phyloP scores from a whole-genome alignment of 2,888 invertebrate genomes.

The Philaethria dido region DNA sequence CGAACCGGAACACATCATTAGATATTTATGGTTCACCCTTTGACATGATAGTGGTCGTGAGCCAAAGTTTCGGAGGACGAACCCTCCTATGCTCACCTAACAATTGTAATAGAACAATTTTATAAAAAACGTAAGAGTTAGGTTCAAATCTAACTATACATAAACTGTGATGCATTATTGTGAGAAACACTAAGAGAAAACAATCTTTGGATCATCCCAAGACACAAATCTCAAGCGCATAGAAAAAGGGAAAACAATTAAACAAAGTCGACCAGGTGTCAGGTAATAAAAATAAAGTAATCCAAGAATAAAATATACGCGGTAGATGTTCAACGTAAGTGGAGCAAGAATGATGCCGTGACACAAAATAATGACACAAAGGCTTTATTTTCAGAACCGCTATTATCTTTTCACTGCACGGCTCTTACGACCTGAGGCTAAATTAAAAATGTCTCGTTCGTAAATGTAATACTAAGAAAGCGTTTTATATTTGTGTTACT shows the following conservation, averaged over 20 bases:
- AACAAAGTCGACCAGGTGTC: background rate
- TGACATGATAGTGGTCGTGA: no score
- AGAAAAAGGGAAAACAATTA: background rate
- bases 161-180: no score
- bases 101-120: no score
- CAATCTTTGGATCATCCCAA: no score
- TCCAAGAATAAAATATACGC: slow-evolving; percentile 15
- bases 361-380: slow-evolving; percentile 70
- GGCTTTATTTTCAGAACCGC: slow-evolving; percentile 72
- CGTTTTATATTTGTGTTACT: slow-evolving; percentile 29
- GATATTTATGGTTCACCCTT: no score
- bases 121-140: no score
- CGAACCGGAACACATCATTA: no score
- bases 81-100: no score
- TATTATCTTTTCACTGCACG: slow-evolving; percentile 66
- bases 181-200: no score
- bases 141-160: no score
- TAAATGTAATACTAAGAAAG: slow-evolving; percentile 32
- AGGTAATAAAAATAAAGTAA: slow-evolving; percentile 8
- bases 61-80: no score
- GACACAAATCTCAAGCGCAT: background rate
- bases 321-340: slow-evolving; percentile 25
- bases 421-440: slow-evolving; percentile 53
- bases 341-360: slow-evolving; percentile 41
- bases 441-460: slow-evolving; percentile 58